These are phyloP conservation scores for Ellobius talpinus DNA, from an alignment of 2,113 vertebrate species.

Conservation along the genomic window DNA sequence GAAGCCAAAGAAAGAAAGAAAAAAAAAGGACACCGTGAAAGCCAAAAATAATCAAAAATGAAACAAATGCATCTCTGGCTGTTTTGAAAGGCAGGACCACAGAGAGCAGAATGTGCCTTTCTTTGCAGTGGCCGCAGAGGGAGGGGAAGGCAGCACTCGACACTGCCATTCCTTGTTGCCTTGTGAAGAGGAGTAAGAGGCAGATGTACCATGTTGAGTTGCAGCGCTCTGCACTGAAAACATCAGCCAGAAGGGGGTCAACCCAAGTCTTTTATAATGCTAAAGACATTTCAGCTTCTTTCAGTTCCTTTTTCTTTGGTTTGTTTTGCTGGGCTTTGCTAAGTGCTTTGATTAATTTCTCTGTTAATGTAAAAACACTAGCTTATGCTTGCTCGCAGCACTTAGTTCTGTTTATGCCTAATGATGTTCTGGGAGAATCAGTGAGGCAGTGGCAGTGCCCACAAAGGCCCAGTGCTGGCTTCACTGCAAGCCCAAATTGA, in stretches of 20 bases:
- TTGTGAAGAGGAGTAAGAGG: neutral
- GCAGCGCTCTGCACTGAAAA: neutral
- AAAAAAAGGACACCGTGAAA: neutral
- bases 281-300: neutral
- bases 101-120: slow-evolving; percentile 9
- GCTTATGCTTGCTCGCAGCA: neutral
- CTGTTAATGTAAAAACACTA: neutral
- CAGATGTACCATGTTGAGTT: neutral
- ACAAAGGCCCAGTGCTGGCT: neutral
- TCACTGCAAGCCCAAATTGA: neutral
- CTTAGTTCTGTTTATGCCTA: neutral
- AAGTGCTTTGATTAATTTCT: slow-evolving; percentile 20
- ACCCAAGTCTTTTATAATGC: neutral
- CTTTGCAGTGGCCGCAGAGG: neutral
- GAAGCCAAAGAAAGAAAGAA: slow-evolving; percentile 25
- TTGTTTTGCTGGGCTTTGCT: slow-evolving; percentile 37
- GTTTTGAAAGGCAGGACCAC: neutral
- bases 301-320: neutral
- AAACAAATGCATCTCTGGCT: neutral
- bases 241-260: neutral
- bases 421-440: neutral
- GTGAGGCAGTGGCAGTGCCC: neutral
- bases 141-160: neutral
- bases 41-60: neutral
- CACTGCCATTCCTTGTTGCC: neutral